Conservation (phyloP, 2,888 invertebrate species). For the Dromius quadrimaculatus region DNA sequence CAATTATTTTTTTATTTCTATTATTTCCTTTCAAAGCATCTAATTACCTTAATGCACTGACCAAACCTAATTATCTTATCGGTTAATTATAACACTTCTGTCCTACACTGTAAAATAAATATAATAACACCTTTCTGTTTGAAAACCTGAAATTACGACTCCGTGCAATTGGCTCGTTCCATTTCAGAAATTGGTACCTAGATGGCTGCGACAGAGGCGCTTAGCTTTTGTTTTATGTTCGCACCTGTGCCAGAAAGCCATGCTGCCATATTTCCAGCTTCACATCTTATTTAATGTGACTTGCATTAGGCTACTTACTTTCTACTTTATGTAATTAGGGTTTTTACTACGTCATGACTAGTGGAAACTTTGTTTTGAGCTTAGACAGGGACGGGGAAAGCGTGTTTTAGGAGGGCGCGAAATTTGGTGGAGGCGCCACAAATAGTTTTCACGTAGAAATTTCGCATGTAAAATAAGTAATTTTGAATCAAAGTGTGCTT, state of each 20-base stretch:
- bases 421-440: too few relatives aligned
- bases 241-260: conserved; percentile 19
- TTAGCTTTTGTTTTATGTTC: conserved; percentile 24
- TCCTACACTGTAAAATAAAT: not conserved
- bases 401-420: not conserved
- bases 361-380: not conserved
- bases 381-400: not conserved
- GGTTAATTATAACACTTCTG: not conserved
- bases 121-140: not conserved
- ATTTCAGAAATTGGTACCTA: conserved; percentile 62
- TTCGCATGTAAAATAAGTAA: not conserved
- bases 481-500: not conserved
- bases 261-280: conserved; percentile 30
- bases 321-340: conserved; percentile 54
- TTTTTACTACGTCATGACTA: conserved; percentile 28
- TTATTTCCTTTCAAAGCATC: not conserved
- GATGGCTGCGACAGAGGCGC: conserved; percentile 55
- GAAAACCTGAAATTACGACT: conserved; percentile 18
- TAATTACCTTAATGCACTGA: conserved; percentile 1
- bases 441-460: not conserved
- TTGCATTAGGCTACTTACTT: conserved; percentile 58
- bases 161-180: conserved; percentile 63
- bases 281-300: conserved; percentile 58
- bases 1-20: not conserved
- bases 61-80: not conserved